Base-by-base conservation (phyloP, 2,888 invertebrate genomes). In the Lacanobia oleracea region DNA sequence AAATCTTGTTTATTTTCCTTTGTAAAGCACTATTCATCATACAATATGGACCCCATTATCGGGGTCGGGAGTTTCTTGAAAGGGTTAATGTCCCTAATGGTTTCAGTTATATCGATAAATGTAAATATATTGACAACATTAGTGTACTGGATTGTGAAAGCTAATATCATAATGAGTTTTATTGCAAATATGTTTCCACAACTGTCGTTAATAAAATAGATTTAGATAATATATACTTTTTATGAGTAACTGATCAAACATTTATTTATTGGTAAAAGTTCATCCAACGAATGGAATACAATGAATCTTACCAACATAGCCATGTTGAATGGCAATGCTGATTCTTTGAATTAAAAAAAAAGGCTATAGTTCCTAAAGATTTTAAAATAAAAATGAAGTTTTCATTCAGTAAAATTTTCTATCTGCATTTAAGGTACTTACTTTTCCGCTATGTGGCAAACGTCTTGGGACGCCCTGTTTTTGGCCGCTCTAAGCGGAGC, bases 81-180 rank as follows among this genome's bases (percentile, higher is more conserved):
- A 86, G 79, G 84, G 70, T 76, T 82, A 59, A 48, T 54, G 53
- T 57, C 14, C 48, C 16, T 7, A 78, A 82, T 80, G 60, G 61
- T 62, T 67, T 60, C 67, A 81, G 81, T 75, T 76, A 65, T 65
- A 50, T 65, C 79, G 43, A 87, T 86, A 77, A 82, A 81, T 69
- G 48, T 74, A 56, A 77, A 76, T 80, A 75, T 79, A 85, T 78
- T 73, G 60, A 59, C 48, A 57, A 56, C 12, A 40, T 72, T 56
- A 64, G 23, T 72, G 27, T 59, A 57, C 43, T 50, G 27, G n/a
- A 48, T 62, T 21, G 37, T 51, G 27, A 56, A 65, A 82, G 51
- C 50, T 72, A 33, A 60, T 33, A 33, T 63, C 16, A 23, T 51
- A 33, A 27, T 40, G 7, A 23, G 50, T 40, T 66, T 75, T 60